These are phyloP conservation scores for Ischnura elegans DNA, from an alignment of 2,888 invertebrate genomes.

Conservation along the genomic window DNA sequence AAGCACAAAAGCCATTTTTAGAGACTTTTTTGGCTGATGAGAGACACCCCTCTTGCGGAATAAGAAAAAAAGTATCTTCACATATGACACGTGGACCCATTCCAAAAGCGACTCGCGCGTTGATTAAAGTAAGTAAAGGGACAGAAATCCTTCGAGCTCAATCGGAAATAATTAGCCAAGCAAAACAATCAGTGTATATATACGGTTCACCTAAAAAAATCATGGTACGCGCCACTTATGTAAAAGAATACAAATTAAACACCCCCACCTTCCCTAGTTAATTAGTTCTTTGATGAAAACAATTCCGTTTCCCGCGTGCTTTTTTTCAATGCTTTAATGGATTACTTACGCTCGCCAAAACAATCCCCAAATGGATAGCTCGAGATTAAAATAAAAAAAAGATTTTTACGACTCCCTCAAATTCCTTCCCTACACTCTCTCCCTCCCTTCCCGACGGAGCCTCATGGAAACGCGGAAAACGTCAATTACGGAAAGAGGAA, in stretches of 20 bases:
- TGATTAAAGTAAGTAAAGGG: background rate
- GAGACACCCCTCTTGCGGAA: background rate
- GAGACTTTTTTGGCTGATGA: background rate
- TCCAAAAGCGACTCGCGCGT: background rate
- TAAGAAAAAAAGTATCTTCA: background rate
- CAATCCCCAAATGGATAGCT: slow-evolving; percentile 36
- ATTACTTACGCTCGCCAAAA: background rate
- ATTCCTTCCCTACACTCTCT: background rate
- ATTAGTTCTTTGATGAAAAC: background rate
- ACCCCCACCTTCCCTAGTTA: background rate
- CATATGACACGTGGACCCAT: background rate
- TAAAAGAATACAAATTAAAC: background rate
- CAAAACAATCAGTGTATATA: background rate
- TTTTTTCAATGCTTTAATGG: slow-evolving; percentile 44
- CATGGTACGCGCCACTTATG: background rate
- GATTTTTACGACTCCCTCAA: slow-evolving; percentile 27
- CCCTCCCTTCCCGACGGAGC: background rate
- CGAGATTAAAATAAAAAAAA: slow-evolving; percentile 67
- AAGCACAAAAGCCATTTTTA: slow-evolving; percentile 34
- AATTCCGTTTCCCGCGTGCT: background rate
- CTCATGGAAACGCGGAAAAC: background rate
- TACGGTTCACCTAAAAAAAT: background rate
- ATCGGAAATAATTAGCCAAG: background rate
- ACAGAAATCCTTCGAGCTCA: background rate
- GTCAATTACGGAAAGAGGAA: slow-evolving; percentile 21